Percentiles rank a stretch among this genome's conserved stretches.
These are phyloP conservation scores for Esperia sulphurella DNA, from an alignment of 2,888 invertebrate genomes.

Conservation along the genomic window DNA sequence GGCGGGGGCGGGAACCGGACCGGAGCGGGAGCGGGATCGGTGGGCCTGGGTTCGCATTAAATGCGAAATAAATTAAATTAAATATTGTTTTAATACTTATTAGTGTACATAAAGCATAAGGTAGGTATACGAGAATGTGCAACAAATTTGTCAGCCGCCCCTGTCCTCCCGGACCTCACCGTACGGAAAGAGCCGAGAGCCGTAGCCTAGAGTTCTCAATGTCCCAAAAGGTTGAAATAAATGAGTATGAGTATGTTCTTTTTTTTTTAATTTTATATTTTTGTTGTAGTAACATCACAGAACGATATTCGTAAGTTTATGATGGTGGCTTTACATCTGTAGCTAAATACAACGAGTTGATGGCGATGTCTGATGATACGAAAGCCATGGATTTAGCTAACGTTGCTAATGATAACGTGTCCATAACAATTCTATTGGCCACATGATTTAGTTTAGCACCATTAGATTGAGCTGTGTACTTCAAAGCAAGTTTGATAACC, in stretches of 20 bases:
- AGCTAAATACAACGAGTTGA: constrained; percentile 68
- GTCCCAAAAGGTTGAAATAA: too few species aligned
- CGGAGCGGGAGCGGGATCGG: too few species aligned
- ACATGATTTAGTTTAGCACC: constrained; percentile 68
- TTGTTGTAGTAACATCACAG: background rate
- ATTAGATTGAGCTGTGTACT: constrained; percentile 66
- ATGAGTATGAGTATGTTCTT: background rate
- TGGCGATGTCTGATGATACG: constrained; percentile 70
- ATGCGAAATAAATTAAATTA: too few species aligned
- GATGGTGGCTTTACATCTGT: constrained; percentile 66
- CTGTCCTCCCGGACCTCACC: too few species aligned
- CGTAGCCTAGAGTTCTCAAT: background rate
- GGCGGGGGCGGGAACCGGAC: too few species aligned
- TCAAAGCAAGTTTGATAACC: constrained; percentile 63
- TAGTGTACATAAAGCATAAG: too few species aligned
- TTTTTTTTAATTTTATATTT: background rate
- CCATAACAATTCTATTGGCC: constrained; percentile 70
- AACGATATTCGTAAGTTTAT: constrained; percentile 20
- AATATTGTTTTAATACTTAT: too few species aligned
- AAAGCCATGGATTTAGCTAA: constrained; percentile 72
- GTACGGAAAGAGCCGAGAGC: too few species aligned
- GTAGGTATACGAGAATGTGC: too few species aligned
- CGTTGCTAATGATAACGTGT: constrained; percentile 62
- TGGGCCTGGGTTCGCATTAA: too few species aligned
- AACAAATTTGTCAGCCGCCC: too few species aligned